phyloP scores from a whole-genome alignment of 2,888 invertebrate genomes.

The Drosophila picticornis region DNA sequence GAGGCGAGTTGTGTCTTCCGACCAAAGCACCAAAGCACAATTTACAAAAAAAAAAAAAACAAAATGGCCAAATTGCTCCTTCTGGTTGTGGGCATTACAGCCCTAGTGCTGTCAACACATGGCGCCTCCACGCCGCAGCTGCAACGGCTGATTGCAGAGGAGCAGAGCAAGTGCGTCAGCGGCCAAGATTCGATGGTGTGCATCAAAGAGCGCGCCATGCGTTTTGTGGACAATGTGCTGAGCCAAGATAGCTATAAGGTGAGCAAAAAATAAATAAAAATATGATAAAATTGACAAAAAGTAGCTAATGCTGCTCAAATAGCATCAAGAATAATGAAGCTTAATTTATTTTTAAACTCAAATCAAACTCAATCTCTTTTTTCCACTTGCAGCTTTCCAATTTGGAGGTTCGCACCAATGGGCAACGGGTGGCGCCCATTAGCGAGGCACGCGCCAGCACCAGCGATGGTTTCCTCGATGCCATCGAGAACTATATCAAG shows the following conservation, averaged over 20 bases:
- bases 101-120: slow-evolving; percentile 84
- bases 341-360: neutral
- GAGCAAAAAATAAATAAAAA: slow-evolving; percentile 60
- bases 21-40: slow-evolving; percentile 8
- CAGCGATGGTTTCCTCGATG: slow-evolving; percentile 88
- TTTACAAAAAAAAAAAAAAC: slow-evolving; percentile 26
- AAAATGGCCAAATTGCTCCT: slow-evolving; percentile 83
- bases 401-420: slow-evolving; percentile 91
- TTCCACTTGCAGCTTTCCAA: slow-evolving; percentile 88
- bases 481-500: slow-evolving; percentile 90
- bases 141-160: slow-evolving; percentile 91
- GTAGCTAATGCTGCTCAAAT: neutral
- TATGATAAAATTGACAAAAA: too few relatives aligned
- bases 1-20: slow-evolving; percentile 81
- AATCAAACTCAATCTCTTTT: neutral
- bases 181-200: slow-evolving; percentile 92
- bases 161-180: slow-evolving; percentile 90
- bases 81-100: slow-evolving; percentile 87
- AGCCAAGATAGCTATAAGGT: slow-evolving; percentile 93
- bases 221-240: slow-evolving; percentile 91
- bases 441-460: slow-evolving; percentile 87
- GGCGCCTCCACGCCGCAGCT: slow-evolving; percentile 88
- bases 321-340: neutral
- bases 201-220: slow-evolving; percentile 93
- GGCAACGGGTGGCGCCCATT: slow-evolving; percentile 86